phyloP scores from a whole-genome alignment of 1,140 invertebrate genomes.

The Cyphomyrmex costatus region DNA sequence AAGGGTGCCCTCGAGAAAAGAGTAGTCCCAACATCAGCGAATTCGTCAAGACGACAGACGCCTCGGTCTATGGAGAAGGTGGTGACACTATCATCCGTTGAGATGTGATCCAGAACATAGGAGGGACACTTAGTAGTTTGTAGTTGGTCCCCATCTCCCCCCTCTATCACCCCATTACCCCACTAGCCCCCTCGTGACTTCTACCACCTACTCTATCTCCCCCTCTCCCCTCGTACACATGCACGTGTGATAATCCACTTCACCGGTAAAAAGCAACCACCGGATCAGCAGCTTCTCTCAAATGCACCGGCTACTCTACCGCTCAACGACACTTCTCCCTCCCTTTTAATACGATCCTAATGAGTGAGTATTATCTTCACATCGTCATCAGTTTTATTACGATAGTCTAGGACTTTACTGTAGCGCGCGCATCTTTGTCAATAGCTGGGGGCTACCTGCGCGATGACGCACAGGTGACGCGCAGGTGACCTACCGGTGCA shows the following conservation, averaged over 20 bases:
- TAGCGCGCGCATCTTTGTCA: conserved; percentile 18
- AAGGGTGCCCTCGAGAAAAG: conserved; percentile 28
- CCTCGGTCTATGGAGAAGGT: conserved; percentile 74
- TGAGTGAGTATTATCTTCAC: conserved; percentile 79
- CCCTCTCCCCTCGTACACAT: conserved; percentile 26
- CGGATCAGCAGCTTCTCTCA: conserved; percentile 47
- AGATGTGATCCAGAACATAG: conserved; percentile 85
- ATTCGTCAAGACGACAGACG: conserved; percentile 39
- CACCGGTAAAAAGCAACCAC: conserved; percentile 34
- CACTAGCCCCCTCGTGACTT: conserved; percentile 61
- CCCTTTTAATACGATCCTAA: conserved; percentile 75
- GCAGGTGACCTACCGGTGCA: conserved; percentile 69
- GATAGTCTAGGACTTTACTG: neutral
- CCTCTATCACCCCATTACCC: conserved; percentile 52
- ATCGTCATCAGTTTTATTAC: neutral
- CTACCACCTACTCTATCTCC: conserved; percentile 61
- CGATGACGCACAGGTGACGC: conserved; percentile 74
- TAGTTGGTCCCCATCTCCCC: conserved; percentile 80
- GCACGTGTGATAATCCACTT: conserved; percentile 33
- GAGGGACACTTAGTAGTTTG: conserved; percentile 84
- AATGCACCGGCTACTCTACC: conserved; percentile 54
- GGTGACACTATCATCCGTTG: conserved; percentile 81
- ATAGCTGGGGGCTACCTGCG: conserved; percentile 65
- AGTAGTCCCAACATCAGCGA: neutral
- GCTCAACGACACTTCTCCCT: conserved; percentile 47